phyloP scores from a whole-genome alignment of 2,113 vertebrate genomes.

The Neogobius melanostomus region DNA sequence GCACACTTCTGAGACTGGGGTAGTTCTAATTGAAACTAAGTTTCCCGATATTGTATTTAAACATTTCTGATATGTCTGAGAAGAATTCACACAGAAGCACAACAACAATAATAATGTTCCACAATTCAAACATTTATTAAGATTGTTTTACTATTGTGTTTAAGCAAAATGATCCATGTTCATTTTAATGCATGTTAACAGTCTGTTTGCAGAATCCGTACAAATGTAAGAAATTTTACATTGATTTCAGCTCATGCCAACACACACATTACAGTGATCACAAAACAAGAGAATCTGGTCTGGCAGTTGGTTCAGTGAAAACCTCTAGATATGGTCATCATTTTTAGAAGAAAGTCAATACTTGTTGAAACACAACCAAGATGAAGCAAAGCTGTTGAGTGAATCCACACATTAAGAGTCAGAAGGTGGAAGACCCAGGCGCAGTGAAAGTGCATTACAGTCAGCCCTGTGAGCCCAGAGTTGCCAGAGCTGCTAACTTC shows the following conservation, averaged over 20 bases:
- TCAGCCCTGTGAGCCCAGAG: conserved; percentile 68
- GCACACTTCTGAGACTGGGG: neutral
- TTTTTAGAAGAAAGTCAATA: conserved; percentile 13
- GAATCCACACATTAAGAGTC: conserved; percentile 49
- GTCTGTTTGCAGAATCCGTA: conserved; percentile 23
- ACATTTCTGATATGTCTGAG: neutral
- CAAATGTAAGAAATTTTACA: conserved; percentile 33
- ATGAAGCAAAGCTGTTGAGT: conserved; percentile 31
- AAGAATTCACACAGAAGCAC: neutral
- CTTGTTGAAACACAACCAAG: conserved; percentile 27
- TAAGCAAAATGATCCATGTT: conserved; percentile 15
- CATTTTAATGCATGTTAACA: conserved; percentile 4
- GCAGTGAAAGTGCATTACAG: conserved; percentile 56
- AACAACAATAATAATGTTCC: conserved; percentile 20
- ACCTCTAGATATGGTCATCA: conserved; percentile 38
- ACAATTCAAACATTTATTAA: conserved; percentile 22
- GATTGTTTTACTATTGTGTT: neutral
- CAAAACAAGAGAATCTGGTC: conserved; percentile 17
- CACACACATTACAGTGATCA: conserved; percentile 31
- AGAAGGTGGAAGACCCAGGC: conserved; percentile 53
- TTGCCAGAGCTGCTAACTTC: conserved; percentile 72
- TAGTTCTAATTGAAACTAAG: neutral
- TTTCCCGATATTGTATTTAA: too few species aligned
- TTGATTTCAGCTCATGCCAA: conserved; percentile 25
- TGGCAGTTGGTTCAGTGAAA: conserved; percentile 31